These are phyloP conservation scores for Homarus gammarus DNA, from an alignment of 2,888 invertebrate genomes.

Conservation along the genomic window DNA sequence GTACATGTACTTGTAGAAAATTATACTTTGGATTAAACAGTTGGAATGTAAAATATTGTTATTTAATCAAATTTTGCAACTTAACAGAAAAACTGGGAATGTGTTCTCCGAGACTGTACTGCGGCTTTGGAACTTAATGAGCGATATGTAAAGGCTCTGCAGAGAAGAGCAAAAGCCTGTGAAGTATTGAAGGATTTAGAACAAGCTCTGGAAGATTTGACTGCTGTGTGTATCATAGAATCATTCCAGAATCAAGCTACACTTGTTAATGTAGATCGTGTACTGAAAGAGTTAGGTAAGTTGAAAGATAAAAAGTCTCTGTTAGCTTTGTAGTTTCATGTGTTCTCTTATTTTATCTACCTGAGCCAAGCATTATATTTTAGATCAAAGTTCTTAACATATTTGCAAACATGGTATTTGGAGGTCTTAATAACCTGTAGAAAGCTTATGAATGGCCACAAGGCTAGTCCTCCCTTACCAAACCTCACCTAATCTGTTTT, in stretches of 20 bases:
- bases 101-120: conserved; percentile 80
- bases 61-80: background rate
- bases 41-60: background rate
- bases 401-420: too few species aligned
- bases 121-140: conserved; percentile 80
- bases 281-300: conserved; percentile 89
- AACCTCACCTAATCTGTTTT: too few species aligned
- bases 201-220: conserved; percentile 93
- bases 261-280: conserved; percentile 90
- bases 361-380: too few species aligned
- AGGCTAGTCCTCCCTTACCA: too few species aligned
- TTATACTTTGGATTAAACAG: background rate
- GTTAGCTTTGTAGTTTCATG: too few species aligned
- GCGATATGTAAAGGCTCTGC: conserved; percentile 77
- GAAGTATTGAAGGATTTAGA: conserved; percentile 90
- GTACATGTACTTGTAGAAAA: background rate
- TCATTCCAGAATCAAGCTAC: conserved; percentile 90
- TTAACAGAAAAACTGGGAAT: conserved; percentile 82
- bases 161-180: conserved; percentile 79
- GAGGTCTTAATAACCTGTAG: too few species aligned
- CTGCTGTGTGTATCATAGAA: conserved; percentile 94
- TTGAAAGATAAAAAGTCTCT: too few species aligned
- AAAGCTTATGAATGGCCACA: too few species aligned
- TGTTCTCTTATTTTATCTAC: too few species aligned
- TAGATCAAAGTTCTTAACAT: too few species aligned